Evolutionary conservation across 1,140 invertebrate species (phyloP).

Genomic region (Drosophila equinoxialis): DNA sequence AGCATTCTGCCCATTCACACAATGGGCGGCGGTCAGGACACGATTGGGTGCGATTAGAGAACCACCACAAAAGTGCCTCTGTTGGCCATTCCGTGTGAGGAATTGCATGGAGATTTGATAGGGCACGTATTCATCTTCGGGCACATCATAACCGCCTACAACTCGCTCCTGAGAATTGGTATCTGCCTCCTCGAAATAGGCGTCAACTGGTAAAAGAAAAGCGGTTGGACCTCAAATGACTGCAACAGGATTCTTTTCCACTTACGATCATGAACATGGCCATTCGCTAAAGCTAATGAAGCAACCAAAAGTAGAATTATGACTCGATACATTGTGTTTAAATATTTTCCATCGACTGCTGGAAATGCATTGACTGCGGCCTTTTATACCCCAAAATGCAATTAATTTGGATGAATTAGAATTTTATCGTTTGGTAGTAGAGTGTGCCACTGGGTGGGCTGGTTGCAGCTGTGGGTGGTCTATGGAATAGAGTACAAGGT

Average conservation of each 20-base stretch:
- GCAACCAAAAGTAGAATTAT: slow-evolving; percentile 20
- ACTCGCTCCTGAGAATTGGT: slow-evolving; percentile 69
- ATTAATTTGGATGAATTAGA: slow-evolving; percentile 57
- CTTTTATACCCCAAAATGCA: slow-evolving; percentile 53
- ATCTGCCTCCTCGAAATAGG: slow-evolving; percentile 63
- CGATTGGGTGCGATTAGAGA: slow-evolving; percentile 83
- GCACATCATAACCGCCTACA: slow-evolving; percentile 72
- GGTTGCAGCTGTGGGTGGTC: slow-evolving; percentile 67
- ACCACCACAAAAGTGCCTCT: slow-evolving; percentile 83
- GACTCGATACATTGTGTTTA: slow-evolving; percentile 25
- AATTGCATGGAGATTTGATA: slow-evolving; percentile 81
- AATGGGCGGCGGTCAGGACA: slow-evolving; percentile 84
- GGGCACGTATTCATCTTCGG: slow-evolving; percentile 70
- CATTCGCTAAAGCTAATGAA: slow-evolving; percentile 22
- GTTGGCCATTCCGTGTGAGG: slow-evolving; percentile 56
- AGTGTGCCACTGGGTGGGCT: neutral
- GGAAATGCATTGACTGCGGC: neutral
- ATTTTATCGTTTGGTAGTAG: slow-evolving; percentile 52
- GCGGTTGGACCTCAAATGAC: no score
- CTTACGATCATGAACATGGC: slow-evolving; percentile 61
- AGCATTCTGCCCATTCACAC: slow-evolving; percentile 82
- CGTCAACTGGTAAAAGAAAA: slow-evolving; percentile 49
- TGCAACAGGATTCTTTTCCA: neutral
- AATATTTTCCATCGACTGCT: slow-evolving; percentile 23
- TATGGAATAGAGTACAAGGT: slow-evolving; percentile 60